Base-by-base conservation (phyloP, 2,888 invertebrate species). In the Caenorhabditis macrosperma region DNA sequence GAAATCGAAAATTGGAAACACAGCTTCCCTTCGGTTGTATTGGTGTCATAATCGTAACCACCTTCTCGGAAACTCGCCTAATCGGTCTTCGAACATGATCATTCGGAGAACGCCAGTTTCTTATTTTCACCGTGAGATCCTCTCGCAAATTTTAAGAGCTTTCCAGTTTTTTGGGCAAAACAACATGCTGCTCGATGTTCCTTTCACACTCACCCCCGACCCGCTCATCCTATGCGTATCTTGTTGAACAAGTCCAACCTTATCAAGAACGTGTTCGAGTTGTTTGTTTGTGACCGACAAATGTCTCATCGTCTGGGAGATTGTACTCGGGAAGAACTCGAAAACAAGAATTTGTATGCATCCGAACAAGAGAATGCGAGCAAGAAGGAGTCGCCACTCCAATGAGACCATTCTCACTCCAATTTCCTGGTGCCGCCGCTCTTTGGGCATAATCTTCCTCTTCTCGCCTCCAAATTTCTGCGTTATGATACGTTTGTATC, bases 401-500 rank as follows among this genome's bases (percentile, higher is more conserved):
- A 24, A 22, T 24, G 22, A 22, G 24, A 24, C 48, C 48, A 20
- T 24, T 24, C 24, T 52, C 28, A 9, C 52, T 22, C 52, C n/a
- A 52, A 52, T 52, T 52, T 48, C 24, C 48, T 48, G 46, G 46
- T 24, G 24, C 48, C 48, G 12, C 12, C 48, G 10, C 24, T 12
- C 55, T 33, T 5, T n/a, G 41, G 44, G 38, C 15, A 57, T 67
- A 57, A 28, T 44, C 57, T 57, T 20, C 33, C n/a, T n/a, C 22
- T 12, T 30, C 10, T 28, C 30, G 30, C n/a, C 17, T 2, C 15
- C 20, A 12, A 22, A 1, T 20, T 33, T 10, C 30, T 7, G 28
- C 17, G 26, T 54, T 46, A 44, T 2, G 20, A 20, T 24, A 26
- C 52, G 17, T 52, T 71, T 44, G 35, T 72, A 63, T 57, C 38